phyloP scores from a whole-genome alignment of 2,888 invertebrate species.

The Tinea trinotella region DNA sequence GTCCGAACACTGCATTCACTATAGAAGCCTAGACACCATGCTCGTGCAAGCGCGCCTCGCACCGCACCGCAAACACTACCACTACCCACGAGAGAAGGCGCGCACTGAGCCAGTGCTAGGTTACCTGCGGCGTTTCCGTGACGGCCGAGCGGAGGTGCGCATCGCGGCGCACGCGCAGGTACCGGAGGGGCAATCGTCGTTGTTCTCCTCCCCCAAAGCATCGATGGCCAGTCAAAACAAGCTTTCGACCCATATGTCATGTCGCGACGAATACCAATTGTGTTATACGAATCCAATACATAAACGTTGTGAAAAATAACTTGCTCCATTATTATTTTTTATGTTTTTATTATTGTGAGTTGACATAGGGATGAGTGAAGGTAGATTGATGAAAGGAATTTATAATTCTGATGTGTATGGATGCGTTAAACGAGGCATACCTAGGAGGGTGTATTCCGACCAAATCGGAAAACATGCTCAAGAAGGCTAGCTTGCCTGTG shows the following conservation, averaged over 20 bases:
- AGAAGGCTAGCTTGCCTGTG: no score
- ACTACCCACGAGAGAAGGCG: constrained; percentile 67
- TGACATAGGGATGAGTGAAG: no score
- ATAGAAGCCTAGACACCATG: constrained; percentile 54
- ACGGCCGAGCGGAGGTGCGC: constrained; percentile 63
- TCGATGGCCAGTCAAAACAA: constrained; percentile 36
- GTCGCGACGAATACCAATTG: neutral
- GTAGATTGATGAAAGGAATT: no score
- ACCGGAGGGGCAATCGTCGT: constrained; percentile 29
- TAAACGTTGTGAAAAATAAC: neutral
- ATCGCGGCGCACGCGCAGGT: constrained; percentile 61
- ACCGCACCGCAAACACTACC: constrained; percentile 66
- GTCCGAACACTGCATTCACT: constrained; percentile 53
- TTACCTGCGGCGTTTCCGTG: constrained; percentile 27
- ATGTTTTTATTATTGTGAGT: no score
- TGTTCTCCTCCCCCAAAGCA: constrained; percentile 31
- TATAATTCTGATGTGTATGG: no score
- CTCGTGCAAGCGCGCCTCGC: constrained; percentile 49
- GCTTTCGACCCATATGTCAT: constrained; percentile 24
- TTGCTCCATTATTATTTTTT: no score
- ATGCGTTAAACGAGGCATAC: no score
- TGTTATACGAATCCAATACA: constrained; percentile 1
- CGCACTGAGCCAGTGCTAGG: constrained; percentile 48
- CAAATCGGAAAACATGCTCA: no score
- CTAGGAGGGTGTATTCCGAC: no score